Evolutionary conservation across 2,113 vertebrate species (phyloP), one percentile per base, ranked within the genome.

Genomic region (Nesoenas mayeri): DNA sequence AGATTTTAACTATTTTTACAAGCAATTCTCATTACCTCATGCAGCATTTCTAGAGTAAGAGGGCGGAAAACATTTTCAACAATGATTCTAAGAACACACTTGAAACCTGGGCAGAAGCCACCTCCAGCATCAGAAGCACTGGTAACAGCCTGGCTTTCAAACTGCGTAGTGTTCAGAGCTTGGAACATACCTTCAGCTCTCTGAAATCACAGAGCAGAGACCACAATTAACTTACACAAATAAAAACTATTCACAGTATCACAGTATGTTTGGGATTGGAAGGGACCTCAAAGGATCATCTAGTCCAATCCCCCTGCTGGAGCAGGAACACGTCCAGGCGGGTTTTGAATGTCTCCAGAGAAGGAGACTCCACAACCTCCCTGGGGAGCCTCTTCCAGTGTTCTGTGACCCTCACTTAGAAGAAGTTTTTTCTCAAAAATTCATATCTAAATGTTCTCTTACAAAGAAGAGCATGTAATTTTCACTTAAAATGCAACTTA

Each of bases 41-140:
- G 94, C 24, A 99, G 97, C 31, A 98, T 40, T 78, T 99, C 98
- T 96, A 99, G 91, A 91, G 98, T 98, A 78, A 99, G 92, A 79
- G 98, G 98, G 72, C 98, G 98, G 92, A 98, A 97, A 72, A 97
- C 90, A 86, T 99, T 98, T 94, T 99, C 98, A 92, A 99, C 95
- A 75, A 98, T 78, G 86, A 99, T 96, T 95, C 98, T 98, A 84
- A 99, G 98, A 75, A 99, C 98, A 32, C 98, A 95, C 95, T 98
- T 91, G 61, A 98, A 97, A 66, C 91, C 77, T 28, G 98, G 96
- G 85, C 96, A 47, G 47, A 95, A 12, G 26, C 91, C 81, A 24
- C 95, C 89, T 67, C 98, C 98, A 88, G 36, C 88, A 75, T 38
- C 70, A 64, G 87, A 17, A 69, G 90, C 92, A 88, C 88, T 90